These are phyloP conservation scores for Drosophila baimaii DNA, from an alignment of 1,140 invertebrate species.

Conservation along the genomic window DNA sequence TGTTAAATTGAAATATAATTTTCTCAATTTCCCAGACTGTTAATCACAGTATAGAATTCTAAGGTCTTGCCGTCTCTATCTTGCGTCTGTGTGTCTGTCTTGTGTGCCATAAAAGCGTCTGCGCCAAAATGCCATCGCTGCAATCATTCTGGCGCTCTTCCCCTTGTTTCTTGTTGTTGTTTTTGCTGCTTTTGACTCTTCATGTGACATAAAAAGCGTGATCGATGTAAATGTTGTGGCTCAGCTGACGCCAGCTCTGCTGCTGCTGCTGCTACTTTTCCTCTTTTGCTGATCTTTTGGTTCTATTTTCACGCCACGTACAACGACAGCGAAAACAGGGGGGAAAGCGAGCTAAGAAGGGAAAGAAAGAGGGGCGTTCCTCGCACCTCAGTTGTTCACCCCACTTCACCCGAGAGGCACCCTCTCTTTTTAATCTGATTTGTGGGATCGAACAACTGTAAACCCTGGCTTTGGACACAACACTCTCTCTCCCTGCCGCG, in stretches of 20 bases:
- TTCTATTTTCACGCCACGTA: conserved; percentile 71
- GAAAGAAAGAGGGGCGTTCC: not conserved
- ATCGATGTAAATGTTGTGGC: conserved; percentile 75
- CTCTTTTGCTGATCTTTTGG: conserved; percentile 61
- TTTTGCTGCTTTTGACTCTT: conserved; percentile 38
- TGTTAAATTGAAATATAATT: not conserved
- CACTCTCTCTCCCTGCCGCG: conserved; percentile 10
- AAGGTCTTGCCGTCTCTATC: conserved; percentile 10
- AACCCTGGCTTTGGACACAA: conserved; percentile 59
- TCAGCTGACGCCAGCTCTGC: conserved; percentile 61
- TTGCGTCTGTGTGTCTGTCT: conserved; percentile 15
- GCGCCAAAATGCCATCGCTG: conserved; percentile 60
- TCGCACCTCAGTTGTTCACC: conserved; percentile 3
- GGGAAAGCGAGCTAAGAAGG: not conserved
- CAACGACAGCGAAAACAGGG: not conserved
- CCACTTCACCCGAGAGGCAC: not conserved
- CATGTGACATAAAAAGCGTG: conserved; percentile 82
- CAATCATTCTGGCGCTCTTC: conserved; percentile 40
- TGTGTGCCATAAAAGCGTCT: conserved; percentile 69
- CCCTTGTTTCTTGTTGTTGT: conserved; percentile 6
- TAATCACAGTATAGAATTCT: not conserved
- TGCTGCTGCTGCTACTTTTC: not conserved
- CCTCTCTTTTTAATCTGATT: conserved; percentile 64
- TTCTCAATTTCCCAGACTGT: no score
- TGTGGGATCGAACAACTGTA: conserved; percentile 68